phyloP scores from a whole-genome alignment of 2,888 invertebrate species.

The Drosophila vallismaia region DNA sequence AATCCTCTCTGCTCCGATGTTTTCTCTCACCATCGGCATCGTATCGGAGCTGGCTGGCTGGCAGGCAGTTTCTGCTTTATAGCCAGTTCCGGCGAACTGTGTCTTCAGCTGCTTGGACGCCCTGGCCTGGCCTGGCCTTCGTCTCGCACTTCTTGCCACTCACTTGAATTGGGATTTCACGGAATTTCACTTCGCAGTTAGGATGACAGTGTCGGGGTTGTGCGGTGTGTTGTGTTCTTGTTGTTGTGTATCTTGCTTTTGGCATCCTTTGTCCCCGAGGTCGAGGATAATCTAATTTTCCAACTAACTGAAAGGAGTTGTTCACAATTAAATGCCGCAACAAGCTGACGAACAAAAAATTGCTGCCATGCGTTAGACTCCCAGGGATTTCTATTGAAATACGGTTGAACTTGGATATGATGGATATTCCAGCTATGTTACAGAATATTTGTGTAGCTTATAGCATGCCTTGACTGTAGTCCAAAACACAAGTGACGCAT shows the following conservation, averaged over 20 bases:
- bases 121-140: slow-evolving; percentile 24
- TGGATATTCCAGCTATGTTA: background rate
- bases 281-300: slow-evolving; percentile 75
- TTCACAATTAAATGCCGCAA: slow-evolving; percentile 60
- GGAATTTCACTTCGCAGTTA: slow-evolving; percentile 75
- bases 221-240: slow-evolving; percentile 27
- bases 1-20: slow-evolving; percentile 32
- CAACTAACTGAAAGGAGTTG: slow-evolving; percentile 61
- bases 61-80: slow-evolving; percentile 67
- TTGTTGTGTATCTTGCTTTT: slow-evolving; percentile 35
- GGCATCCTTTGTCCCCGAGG: slow-evolving; percentile 45
- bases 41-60: slow-evolving; percentile 24
- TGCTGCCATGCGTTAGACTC: background rate
- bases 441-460: background rate
- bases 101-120: slow-evolving; percentile 68
- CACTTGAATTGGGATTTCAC: slow-evolving; percentile 77
- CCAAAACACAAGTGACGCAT: slow-evolving; percentile 40
- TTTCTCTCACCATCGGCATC: slow-evolving; percentile 6
- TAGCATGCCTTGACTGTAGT: background rate
- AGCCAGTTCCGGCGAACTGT: slow-evolving; percentile 74
- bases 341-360: slow-evolving; percentile 51
- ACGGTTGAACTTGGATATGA: background rate
- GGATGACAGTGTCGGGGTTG: slow-evolving; percentile 61
- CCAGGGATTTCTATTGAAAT: slow-evolving; percentile 61
- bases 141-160: slow-evolving; percentile 46